Conservation (phyloP, 2,113 vertebrate species). For the Aramus guarauna region DNA sequence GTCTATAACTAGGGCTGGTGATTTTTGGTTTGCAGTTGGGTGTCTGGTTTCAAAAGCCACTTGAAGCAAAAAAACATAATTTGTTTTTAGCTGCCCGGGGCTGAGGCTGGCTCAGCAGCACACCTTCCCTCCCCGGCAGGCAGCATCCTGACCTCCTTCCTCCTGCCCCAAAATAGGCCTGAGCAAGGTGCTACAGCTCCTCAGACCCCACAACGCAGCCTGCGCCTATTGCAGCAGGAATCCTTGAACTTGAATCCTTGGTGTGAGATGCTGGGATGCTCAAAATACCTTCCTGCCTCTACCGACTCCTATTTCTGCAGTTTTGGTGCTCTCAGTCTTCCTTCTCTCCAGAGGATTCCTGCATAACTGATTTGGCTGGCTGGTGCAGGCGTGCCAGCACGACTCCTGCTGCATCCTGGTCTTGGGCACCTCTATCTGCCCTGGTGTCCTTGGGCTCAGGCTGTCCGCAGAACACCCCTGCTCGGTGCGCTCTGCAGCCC, state of each 20-base stretch:
- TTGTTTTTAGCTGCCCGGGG: neutral
- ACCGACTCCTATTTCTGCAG: neutral
- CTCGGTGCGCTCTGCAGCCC: accelerated
- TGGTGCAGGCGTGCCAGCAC: neutral
- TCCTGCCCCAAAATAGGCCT: neutral
- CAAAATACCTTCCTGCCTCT: neutral
- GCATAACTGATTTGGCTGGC: neutral
- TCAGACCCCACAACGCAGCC: accelerated
- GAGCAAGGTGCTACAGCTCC: neutral
- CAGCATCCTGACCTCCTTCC: too few species aligned
- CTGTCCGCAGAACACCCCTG: neutral
- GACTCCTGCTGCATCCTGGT: neutral
- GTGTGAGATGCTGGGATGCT: neutral
- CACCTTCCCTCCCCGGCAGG: neutral
- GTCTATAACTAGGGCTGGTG: neutral
- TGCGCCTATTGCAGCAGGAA: accelerated
- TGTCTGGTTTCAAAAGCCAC: neutral
- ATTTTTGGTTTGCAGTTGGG: neutral
- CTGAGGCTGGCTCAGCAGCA: neutral
- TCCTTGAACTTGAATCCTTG: neutral
- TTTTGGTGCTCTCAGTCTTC: neutral
- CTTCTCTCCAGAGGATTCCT: neutral
- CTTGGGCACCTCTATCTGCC: neutral
- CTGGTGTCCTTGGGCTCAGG: accelerated
- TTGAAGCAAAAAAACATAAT: neutral